phyloP scores from a whole-genome alignment of 2,888 invertebrate genomes.

The Tipula helvola region DNA sequence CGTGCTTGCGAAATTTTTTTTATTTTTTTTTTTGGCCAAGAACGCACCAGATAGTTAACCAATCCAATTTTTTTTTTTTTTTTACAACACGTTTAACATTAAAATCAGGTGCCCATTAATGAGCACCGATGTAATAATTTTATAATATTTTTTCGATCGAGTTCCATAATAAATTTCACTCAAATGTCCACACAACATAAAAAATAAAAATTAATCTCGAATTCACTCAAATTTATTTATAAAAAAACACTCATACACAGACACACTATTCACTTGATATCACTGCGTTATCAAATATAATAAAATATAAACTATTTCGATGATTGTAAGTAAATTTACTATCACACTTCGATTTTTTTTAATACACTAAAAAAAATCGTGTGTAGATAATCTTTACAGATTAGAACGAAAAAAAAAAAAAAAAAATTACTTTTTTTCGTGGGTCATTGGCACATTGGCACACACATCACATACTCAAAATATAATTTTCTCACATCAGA shows the following conservation, averaged over 20 bases:
- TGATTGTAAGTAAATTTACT: background rate
- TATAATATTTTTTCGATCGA: constrained; percentile 6
- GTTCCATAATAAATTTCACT: constrained; percentile 7
- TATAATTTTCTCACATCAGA: background rate
- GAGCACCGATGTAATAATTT: constrained; percentile 11
- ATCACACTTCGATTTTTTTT: background rate
- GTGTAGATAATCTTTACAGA: background rate
- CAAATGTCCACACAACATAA: background rate
- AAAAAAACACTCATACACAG: background rate
- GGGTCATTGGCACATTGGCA: constrained; percentile 4
- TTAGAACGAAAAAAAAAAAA: background rate
- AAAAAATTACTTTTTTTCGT: background rate
- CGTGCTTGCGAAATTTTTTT: background rate
- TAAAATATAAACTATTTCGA: background rate
- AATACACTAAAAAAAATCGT: background rate
- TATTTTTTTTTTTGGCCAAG: background rate
- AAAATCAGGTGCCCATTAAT: constrained; percentile 10
- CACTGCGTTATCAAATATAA: background rate
- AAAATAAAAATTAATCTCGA: background rate
- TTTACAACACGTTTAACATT: background rate
- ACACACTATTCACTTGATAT: background rate
- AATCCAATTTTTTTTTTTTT: background rate
- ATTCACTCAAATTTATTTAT: background rate
- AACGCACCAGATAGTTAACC: background rate
- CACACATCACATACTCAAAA: background rate